Base-by-base conservation (phyloP, 2,888 invertebrate genomes). In the Philaethria dido region DNA sequence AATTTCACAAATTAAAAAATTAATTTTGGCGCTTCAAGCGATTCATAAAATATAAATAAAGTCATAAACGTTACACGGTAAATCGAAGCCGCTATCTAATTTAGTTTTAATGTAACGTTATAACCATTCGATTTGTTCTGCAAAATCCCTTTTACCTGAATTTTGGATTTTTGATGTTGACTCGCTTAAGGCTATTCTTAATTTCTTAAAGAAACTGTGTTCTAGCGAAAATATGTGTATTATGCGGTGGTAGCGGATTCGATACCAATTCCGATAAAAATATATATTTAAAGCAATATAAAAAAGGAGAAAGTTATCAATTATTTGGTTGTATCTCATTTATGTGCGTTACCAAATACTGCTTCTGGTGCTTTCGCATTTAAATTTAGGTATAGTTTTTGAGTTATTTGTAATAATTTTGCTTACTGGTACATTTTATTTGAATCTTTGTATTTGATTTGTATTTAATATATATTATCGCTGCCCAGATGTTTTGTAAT, bases 21-120 rank as follows among this genome's bases (percentile, higher is more conserved):
- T 6, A 42, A 42, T 25, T 52, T 61, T 61, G 22, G 29, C 39
- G 65, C 69, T 62, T 11, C 29, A 33, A 66, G 69, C 62, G 52
- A 44, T 66, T 25, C 57, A 25, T 57, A 59, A 42, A 36, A 59
- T 55, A 72, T 66, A 73, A 64, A 82, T 82, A 78, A 77, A 82
- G 82, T 79, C 79, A 76, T 81, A 78, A 82, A 79, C 78, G 77
- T 77, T 74, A 76, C 71, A 75, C 77, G 78, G 76, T 71, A 52
- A 64, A 72, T 74, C 72, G 74, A 74, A 76, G 72, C 71, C 50
- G 70, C 76, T 75, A 70, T 67, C 74, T 80, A 79, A 80, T 82
- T 74, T 69, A 33, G 68, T 76, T 77, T 76, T 81, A 81, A 83
- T 81, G 78, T 78, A 44, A 60, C 44, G 64, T 66, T 69, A 54